phyloP scores from a whole-genome alignment of 2,888 invertebrate genomes.

The Osmoderma eremita region DNA sequence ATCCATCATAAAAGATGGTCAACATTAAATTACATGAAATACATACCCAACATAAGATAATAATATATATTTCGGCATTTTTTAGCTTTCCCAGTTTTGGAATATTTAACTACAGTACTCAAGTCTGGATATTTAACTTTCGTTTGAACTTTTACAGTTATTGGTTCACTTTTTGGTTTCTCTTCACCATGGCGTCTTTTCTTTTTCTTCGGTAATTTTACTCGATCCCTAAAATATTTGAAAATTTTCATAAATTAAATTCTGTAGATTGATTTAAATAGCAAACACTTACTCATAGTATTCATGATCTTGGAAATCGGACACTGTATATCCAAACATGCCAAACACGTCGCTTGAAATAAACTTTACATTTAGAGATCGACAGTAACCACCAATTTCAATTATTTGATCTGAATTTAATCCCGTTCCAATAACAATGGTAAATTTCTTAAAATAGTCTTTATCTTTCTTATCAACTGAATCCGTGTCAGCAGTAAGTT shows the following conservation, averaged over 20 bases:
- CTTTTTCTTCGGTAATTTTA: slow-evolving; percentile 65
- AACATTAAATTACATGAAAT: neutral
- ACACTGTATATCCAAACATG: slow-evolving; percentile 89
- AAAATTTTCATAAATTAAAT: slow-evolving; percentile 32
- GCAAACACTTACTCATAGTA: slow-evolving; percentile 75
- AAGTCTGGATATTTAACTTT: slow-evolving; percentile 72
- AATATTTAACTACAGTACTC: slow-evolving; percentile 73
- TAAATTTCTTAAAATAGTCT: slow-evolving; percentile 78
- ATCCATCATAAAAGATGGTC: slow-evolving; percentile 3
- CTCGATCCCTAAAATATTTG: slow-evolving; percentile 64
- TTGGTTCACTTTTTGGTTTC: slow-evolving; percentile 68
- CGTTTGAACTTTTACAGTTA: slow-evolving; percentile 69
- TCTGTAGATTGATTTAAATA: neutral
- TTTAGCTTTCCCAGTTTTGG: slow-evolving; percentile 68
- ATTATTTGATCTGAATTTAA: slow-evolving; percentile 76
- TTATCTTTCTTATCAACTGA: slow-evolving; percentile 74
- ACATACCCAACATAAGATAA: slow-evolving; percentile 74
- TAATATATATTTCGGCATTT: slow-evolving; percentile 78
- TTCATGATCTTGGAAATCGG: slow-evolving; percentile 86
- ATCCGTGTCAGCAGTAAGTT: slow-evolving; percentile 75
- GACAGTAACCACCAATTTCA: slow-evolving; percentile 80
- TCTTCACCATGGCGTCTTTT: slow-evolving; percentile 70
- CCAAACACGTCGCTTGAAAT: slow-evolving; percentile 94
- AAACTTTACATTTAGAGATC: slow-evolving; percentile 80
- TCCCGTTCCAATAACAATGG: slow-evolving; percentile 85